Evolutionary conservation across 1,140 invertebrate species (phyloP).

Genomic region (Drosophila parabipectinata): DNA sequence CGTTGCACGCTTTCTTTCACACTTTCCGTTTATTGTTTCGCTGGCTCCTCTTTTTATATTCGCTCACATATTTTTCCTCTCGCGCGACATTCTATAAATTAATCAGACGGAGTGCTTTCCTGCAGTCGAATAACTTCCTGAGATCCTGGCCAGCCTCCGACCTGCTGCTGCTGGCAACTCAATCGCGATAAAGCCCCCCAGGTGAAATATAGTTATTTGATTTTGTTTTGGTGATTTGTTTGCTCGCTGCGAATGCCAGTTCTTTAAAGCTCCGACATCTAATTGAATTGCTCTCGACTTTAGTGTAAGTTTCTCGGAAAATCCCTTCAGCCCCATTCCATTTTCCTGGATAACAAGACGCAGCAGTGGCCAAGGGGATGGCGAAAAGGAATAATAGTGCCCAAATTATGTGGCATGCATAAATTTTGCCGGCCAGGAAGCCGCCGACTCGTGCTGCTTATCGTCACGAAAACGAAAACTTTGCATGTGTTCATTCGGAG

Average conservation of each 20-base stretch:
- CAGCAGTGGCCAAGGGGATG: neutral
- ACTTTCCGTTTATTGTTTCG: conserved; percentile 66
- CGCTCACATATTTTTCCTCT: conserved; percentile 40
- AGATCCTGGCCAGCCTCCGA: conserved; percentile 26
- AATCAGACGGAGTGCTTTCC: conserved; percentile 72
- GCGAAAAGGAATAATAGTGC: conserved; percentile 63
- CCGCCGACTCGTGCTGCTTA: conserved; percentile 71
- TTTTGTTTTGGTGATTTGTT: conserved; percentile 79
- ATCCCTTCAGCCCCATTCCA: neutral
- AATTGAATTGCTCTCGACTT: conserved; percentile 71
- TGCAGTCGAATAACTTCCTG: conserved; percentile 26
- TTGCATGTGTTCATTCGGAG: conserved; percentile 40
- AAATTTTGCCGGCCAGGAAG: conserved; percentile 74
- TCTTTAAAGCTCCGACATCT: conserved; percentile 71
- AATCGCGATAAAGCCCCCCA: conserved; percentile 76
- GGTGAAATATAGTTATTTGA: conserved; percentile 82
- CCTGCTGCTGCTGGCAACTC: conserved; percentile 54
- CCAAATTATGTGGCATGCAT: conserved; percentile 79
- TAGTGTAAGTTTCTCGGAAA: conserved; percentile 39
- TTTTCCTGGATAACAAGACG: conserved; percentile 7
- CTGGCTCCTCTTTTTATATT: conserved; percentile 33
- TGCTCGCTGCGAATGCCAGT: conserved; percentile 43
- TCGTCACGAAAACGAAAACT: conserved; percentile 71
- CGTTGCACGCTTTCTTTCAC: conserved; percentile 41
- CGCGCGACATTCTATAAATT: conserved; percentile 77